A percentile compares a stretch with the other conserved stretches of the same genome.
These are phyloP conservation scores for Lycocorax pyrrhopterus DNA, from an alignment of 2,113 vertebrate genomes.

Conservation along the genomic window DNA sequence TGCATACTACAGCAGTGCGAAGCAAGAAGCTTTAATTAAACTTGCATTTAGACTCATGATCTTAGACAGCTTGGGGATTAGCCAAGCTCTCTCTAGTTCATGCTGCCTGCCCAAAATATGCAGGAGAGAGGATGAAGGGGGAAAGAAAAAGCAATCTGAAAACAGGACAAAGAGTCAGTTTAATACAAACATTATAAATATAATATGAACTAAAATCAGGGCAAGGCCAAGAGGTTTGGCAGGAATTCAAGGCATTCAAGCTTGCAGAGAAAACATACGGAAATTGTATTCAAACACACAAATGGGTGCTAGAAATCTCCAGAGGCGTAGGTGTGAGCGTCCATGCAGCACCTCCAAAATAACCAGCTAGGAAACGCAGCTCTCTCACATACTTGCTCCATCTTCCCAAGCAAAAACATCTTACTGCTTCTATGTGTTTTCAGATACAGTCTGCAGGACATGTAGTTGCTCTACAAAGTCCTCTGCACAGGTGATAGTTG, in stretches of 20 bases:
- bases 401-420: neutral
- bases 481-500: neutral
- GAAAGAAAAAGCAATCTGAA: constrained; percentile 62
- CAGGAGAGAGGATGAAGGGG: constrained; percentile 56
- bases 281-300: constrained; percentile 33
- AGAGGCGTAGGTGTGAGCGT: neutral
- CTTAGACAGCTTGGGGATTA: constrained; percentile 65
- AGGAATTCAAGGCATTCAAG: constrained; percentile 52
- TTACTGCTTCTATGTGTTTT: neutral
- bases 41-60: constrained; percentile 68
- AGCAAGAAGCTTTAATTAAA: constrained; percentile 72
- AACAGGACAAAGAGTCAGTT: constrained; percentile 70
- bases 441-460: neutral
- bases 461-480: neutral
- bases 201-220: constrained; percentile 70
- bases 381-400: neutral
- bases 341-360: neutral
- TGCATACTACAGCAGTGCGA: constrained; percentile 45
- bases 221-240: constrained; percentile 69
- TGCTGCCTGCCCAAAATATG: constrained; percentile 62
- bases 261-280: constrained; percentile 52
- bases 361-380: neutral
- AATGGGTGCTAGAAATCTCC: neutral
- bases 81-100: constrained; percentile 43
- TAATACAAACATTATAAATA: constrained; percentile 78